Base-by-base conservation (phyloP, 2,113 vertebrate genomes). In the Engystomops pustulosus region DNA sequence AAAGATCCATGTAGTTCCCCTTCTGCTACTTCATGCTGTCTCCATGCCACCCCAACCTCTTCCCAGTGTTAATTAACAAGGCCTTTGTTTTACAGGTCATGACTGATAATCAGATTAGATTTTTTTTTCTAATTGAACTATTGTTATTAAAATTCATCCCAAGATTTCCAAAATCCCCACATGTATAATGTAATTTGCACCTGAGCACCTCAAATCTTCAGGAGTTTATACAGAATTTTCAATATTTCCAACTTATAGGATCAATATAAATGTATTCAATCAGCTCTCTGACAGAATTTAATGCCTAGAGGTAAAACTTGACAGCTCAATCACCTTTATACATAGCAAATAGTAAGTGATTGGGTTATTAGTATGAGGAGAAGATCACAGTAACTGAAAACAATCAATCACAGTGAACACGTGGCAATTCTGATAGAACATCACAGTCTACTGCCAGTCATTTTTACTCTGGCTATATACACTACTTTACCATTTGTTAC, bases 171-270 rank as follows among this genome's bases (percentile, higher is more conserved):
- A 27, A 30, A 1, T 3, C 58, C 11, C 60, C 30, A 18, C 8
- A 18, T 25, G 6, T 17, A 65, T 32, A 34, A 65, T 18, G 12
- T 65, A 34, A 65, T 18, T 4, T 65, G 60, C 3, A 3, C 32
- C 17, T 36, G 30, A 36, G 18, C 17, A 3, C 32, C 67, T 38
- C 32, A 38, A 20, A 38, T n/a, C 34, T 8, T n/a, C n/a, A 3
- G 32, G 67, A 69, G 14, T 17, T 32, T 65, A 69, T 38, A 38
- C 8, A 69, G 17, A 38, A 69, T 38, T 38, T 11, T 36, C 10
- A 68, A 68, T 68, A 68, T 32, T 68, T 68, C 6, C 34, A 68
- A 38, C 34, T 69, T 69, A 69, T 38, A 38, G 67, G 67, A 69
- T 69, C 67, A 69, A 38, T 69, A 69, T 38, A 38, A 65, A 38